Evolutionary conservation across 2,113 vertebrate species (phyloP), one percentile per base, ranked within the genome.

Genomic region (Nansenia antarctica): DNA sequence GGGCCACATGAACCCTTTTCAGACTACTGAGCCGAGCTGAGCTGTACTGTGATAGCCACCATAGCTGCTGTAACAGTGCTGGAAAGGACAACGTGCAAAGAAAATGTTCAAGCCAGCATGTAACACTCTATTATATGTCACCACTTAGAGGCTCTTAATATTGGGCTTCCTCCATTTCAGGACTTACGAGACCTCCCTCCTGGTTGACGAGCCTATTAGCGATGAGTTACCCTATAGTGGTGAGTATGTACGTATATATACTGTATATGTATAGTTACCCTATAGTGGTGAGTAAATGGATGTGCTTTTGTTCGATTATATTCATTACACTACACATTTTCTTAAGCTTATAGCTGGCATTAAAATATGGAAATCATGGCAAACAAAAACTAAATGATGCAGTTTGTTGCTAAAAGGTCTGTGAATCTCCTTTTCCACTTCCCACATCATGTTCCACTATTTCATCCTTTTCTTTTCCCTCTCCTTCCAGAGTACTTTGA

Each of bases 221-320:
- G 98, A 99, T 11, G 97, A 99, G 80, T 93, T 99, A 54, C 97
- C 98, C 0, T 99, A 99, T 22, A 99, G 96, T 9, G 98, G 98
- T 99, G 82, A 93, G 96, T 67, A 11, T 67, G 3, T 14, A 5
- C 2, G 4, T 5, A 42, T 11, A n/a, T n/a, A n/a, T n/a, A n/a
- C n/a, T n/a, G n/a, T 37, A 11, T 37, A 6, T 5, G 11, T 5
- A 5, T n/a, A 99, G 80, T 93, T 99, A 54, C 97, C 98, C 0
- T 99, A 99, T 22, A 99, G 96, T 9, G 98, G 98, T 27, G 9
- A 54, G 9, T 22, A 54, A 12, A 22, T 9, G 1, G n/a, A 9
- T 26, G 22, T 55, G 8, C 53, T 12, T 55, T 55, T 3, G 22
- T 9, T 24, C 22, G 53, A 27, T 54, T 24, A 27, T 24, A 3